Conservation (phyloP, 2,888 invertebrate species). For the Oscheius sp. region DNA sequence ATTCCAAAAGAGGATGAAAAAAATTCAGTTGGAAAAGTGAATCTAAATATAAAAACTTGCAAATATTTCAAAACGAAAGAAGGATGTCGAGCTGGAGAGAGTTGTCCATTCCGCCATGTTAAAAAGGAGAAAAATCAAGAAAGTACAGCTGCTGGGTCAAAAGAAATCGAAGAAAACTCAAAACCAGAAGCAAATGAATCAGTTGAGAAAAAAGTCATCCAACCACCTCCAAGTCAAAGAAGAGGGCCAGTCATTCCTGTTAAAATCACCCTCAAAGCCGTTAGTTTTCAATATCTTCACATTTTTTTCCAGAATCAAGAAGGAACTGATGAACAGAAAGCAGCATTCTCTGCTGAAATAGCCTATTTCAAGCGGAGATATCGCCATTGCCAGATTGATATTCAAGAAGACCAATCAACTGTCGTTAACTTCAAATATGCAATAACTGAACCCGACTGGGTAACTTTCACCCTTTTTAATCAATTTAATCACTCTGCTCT, state of each 20-base stretch:
- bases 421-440: constrained; percentile 30
- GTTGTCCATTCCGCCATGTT: constrained; percentile 14
- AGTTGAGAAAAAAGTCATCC: too few relatives aligned
- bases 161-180: not conserved
- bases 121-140: not conserved
- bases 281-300: not conserved
- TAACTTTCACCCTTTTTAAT: not conserved
- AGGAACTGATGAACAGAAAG: not conserved
- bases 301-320: not conserved
- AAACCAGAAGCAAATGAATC: not conserved
- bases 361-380: constrained; percentile 17
- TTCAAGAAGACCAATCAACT: not conserved
- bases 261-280: not conserved
- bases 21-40: too few relatives aligned
- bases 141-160: not conserved
- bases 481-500: not conserved
- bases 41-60: too few relatives aligned
- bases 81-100: constrained; percentile 11
- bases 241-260: not conserved
- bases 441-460: constrained; percentile 37
- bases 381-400: not conserved
- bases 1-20: too few relatives aligned
- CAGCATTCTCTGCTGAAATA: not conserved
- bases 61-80: constrained; percentile 12
- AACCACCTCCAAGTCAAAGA: too few relatives aligned